phyloP scores from a whole-genome alignment of 1,140 invertebrate species.

The Lethrus apterus region DNA sequence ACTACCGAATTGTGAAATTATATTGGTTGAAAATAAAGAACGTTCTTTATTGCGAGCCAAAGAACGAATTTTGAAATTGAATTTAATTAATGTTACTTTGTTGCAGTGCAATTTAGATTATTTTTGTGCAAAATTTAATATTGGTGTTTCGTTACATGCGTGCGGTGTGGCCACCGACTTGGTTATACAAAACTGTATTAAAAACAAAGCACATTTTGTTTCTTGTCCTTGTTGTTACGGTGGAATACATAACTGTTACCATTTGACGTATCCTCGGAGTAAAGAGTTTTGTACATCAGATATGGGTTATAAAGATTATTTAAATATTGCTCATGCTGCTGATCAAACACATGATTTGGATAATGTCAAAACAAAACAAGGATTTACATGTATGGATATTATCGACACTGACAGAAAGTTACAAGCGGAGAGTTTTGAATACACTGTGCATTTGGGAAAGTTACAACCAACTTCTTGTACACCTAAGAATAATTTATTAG shows the following conservation, averaged over 20 bases:
- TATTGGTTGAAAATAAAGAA: constrained; percentile 91
- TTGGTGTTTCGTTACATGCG: constrained; percentile 85
- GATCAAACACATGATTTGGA: constrained; percentile 78
- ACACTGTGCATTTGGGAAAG: constrained; percentile 66
- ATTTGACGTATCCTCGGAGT: constrained; percentile 68
- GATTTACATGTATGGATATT: constrained; percentile 74
- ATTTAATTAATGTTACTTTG: constrained; percentile 68
- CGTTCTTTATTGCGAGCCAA: constrained; percentile 71
- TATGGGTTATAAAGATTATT: constrained; percentile 58
- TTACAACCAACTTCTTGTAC: constrained; percentile 75
- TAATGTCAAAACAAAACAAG: constrained; percentile 62
- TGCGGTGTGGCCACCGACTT: constrained; percentile 93
- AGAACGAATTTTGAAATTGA: constrained; percentile 58
- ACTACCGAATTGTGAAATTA: constrained; percentile 65
- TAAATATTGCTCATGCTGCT: constrained; percentile 78
- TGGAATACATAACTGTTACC: constrained; percentile 64
- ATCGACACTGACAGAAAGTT: constrained; percentile 80
- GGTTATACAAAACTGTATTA: constrained; percentile 76
- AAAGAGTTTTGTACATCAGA: constrained; percentile 20
- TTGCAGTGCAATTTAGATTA: constrained; percentile 86
- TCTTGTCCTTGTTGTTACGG: constrained; percentile 95
- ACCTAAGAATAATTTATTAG: constrained; percentile 88
- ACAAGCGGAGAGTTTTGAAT: constrained; percentile 65
- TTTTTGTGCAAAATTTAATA: constrained; percentile 67
- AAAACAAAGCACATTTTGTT: constrained; percentile 72